Percentiles rank a stretch among this genome's conserved stretches.
phyloP scores from a whole-genome alignment of 2,113 vertebrate genomes.

The Pica pica region DNA sequence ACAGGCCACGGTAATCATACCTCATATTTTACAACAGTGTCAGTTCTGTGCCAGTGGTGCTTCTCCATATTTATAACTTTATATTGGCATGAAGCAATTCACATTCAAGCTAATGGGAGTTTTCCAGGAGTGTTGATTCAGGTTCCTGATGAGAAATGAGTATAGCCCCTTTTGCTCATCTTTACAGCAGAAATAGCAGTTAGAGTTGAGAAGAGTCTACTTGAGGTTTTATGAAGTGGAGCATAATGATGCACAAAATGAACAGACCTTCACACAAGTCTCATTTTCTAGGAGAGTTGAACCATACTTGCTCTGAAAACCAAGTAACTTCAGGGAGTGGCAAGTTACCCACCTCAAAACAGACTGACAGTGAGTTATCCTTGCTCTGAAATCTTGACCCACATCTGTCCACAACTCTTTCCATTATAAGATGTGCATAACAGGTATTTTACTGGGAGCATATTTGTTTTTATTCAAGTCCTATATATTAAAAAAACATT shows the following conservation, averaged over 20 bases:
- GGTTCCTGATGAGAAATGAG: conserved; percentile 33
- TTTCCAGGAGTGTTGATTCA: conserved; percentile 26
- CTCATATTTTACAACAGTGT: background rate
- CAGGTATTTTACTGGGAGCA: background rate
- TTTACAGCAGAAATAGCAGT: background rate
- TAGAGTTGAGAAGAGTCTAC: background rate
- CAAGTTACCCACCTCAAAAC: background rate
- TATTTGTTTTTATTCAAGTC: conserved; percentile 11
- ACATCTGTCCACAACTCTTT: background rate
- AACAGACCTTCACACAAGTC: background rate
- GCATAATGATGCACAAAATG: conserved; percentile 1
- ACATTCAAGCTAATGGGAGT: conserved; percentile 27
- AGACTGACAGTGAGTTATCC: background rate
- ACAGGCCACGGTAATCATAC: background rate
- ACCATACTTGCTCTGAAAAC: background rate
- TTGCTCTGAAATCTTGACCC: background rate
- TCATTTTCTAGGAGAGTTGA: background rate
- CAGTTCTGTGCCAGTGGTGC: background rate
- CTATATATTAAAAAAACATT: background rate
- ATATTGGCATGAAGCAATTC: background rate
- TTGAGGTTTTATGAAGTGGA: conserved; percentile 39
- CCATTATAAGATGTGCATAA: background rate
- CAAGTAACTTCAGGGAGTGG: background rate
- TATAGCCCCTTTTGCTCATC: background rate
- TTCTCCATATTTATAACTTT: conserved; percentile 53